Conservation (phyloP, 2,888 invertebrate genomes). For the Drosophila mulleri region DNA sequence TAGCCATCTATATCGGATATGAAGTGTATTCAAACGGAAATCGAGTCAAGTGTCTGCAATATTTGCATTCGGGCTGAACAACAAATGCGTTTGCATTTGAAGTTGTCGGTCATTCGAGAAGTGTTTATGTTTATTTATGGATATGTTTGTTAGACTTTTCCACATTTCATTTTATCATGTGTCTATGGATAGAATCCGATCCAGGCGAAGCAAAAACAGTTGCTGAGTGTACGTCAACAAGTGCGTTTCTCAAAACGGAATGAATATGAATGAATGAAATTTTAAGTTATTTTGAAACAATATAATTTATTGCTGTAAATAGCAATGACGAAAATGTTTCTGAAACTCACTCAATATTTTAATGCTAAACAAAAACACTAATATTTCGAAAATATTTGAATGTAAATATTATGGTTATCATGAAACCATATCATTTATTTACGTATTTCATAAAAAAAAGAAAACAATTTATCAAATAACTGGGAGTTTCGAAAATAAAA, state of each 20-base stretch:
- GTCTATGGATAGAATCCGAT: constrained; percentile 26
- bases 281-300: constrained; percentile 36
- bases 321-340: not conserved
- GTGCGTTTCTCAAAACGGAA: not conserved
- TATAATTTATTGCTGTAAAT: constrained; percentile 45
- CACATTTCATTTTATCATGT: constrained; percentile 32
- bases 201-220: constrained; percentile 34
- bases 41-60: constrained; percentile 39
- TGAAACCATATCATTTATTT: not conserved
- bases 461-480: too few species aligned
- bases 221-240: constrained; percentile 35
- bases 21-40: constrained; percentile 52
- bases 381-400: not conserved
- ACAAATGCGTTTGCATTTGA: constrained; percentile 45
- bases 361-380: too few species aligned
- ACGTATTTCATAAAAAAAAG: not conserved
- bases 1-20: constrained; percentile 31
- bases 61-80: constrained; percentile 37
- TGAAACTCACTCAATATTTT: not conserved
- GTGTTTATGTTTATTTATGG: constrained; percentile 32
- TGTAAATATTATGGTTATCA: not conserved
- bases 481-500: too few species aligned
- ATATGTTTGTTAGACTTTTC: constrained; percentile 10
- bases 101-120: constrained; percentile 22
- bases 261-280: constrained; percentile 7